Evolutionary conservation across 2,888 invertebrate genomes (phyloP), one percentile per base, ranked within the genome.

Genomic region (Tinea pellionella): DNA sequence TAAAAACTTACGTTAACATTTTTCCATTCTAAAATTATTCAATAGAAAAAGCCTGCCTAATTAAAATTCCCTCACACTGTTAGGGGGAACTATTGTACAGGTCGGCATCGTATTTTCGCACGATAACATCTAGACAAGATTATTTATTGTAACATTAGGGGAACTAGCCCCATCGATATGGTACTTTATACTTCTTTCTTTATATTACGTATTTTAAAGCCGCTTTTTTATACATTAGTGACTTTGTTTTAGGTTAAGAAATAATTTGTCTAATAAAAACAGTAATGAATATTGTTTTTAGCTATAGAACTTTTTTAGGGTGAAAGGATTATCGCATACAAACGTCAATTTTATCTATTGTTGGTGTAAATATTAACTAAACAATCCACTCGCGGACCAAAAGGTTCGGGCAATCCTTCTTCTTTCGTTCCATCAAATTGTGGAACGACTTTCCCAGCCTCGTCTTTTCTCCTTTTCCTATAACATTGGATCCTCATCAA

Each of bases 41-140:
- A 53, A 53, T 19, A 57, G 65, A 51, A 42, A n/a, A 24, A 24
- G 66, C 62, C 64, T 66, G 65, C 72, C 71, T 82, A 85, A 85
- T 85, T 83, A 85, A 76, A 78, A 81, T 81, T 75, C 79, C 71
- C 74, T 65, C 65, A 62, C 64, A 62, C 65, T 65, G 63, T 62
- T 65, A 63, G 66, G 63, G 73, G 73, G 73, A 80, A 83, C 80
- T 81, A 83, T 80, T 84, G 79, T 73, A 72, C 76, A 73, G 74
- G 73, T 69, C 73, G 71, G 66, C 70, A 73, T 76, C 83, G 85
- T 86, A 85, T 85, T 83, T 86, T 78, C 80, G 70, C 71, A 64
- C 74, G 86, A 86, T 86, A 85, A 75, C 70, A 87, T 87, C 86
- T 80, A 69, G 80, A 83, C 85, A 78, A 77, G 83, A 85, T 85